Evolutionary conservation across 92 coral and sea anemone species (phyloP), one percentile per base, ranked within the genome.

Genomic region (Porites evermanni): DNA sequence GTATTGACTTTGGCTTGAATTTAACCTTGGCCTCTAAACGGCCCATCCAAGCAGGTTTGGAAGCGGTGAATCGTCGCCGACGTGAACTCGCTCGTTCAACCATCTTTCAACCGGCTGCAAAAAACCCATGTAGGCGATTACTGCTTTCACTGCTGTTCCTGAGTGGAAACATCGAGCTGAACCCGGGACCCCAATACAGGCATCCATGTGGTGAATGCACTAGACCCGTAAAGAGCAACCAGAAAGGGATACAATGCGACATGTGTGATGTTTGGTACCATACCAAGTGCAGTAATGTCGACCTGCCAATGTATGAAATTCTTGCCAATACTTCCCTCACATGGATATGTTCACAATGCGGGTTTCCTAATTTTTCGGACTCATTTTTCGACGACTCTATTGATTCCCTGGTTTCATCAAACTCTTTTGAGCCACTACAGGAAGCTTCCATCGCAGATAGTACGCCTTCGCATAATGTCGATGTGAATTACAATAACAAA

Each of bases 241-340:
- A 23, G 24, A 23, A 23, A 23, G 24, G 24, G 24, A 23, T 23
- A 29, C 2, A 24, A 24, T 24, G 26, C 26, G 26, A 24, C 26
- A 80, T 66, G 74, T 78, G 85, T 70, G 70, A 86, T 78, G 78
- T 77, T 78, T 86, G 89, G 89, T 76, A 44, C 64, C 85, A 86
- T 24, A 63, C 82, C 13, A 86, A 86, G 10, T 76, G 85, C 84
- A 75, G 85, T 78, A 60, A 66, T 72, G 50, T 86, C 64, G 85
- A 78, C 74, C 12, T 64, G 66, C 83, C 38, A 44, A 76, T 70
- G 77, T 79, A 86, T 65, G 89, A 86, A 64, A 13, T 86, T 75
- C 77, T 86, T 58, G 59, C 89, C 59, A 79, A 59, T 68, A 64
- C 84, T 4, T 86, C 89, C 9, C 89, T 86, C 68, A 78, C 77